Evolutionary conservation across 2,113 vertebrate genomes (phyloP).

Genomic region (Aphyosemion australe): DNA sequence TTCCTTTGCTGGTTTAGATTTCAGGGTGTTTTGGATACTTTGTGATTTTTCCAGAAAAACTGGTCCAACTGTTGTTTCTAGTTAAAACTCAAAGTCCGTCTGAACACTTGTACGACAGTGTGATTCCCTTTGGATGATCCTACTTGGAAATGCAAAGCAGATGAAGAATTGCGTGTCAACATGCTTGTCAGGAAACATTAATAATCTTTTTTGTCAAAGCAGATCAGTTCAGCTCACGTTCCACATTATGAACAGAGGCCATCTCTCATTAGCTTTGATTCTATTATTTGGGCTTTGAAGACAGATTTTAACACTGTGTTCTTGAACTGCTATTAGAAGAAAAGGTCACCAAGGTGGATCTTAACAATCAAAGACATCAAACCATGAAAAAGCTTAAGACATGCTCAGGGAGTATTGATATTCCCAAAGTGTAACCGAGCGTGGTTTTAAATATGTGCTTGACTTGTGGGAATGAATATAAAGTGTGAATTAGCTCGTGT

Average conservation of each 20-base stretch:
- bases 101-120: constrained; percentile 26
- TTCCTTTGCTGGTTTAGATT: no score
- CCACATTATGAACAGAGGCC: constrained; percentile 49
- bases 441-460: constrained; percentile 49
- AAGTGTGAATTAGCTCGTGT: constrained; percentile 42
- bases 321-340: constrained; percentile 65
- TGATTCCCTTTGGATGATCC: constrained; percentile 29
- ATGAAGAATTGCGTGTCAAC: constrained; percentile 26
- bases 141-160: constrained; percentile 35
- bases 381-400: constrained; percentile 70
- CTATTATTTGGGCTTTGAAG: constrained; percentile 67
- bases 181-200: constrained; percentile 57
- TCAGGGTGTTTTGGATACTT: background rate
- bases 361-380: constrained; percentile 52
- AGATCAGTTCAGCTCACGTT: constrained; percentile 54
- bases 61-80: constrained; percentile 1
- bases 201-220: constrained; percentile 52
- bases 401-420: constrained; percentile 40
- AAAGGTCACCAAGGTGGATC: constrained; percentile 32
- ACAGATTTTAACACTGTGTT: constrained; percentile 51
- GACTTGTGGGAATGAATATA: constrained; percentile 56
- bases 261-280: constrained; percentile 73
- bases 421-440: constrained; percentile 42
- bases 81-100: constrained; percentile 31
- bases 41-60: background rate